phyloP scores from a whole-genome alignment of 1,140 invertebrate species.

The Trachelipus rathkii region DNA sequence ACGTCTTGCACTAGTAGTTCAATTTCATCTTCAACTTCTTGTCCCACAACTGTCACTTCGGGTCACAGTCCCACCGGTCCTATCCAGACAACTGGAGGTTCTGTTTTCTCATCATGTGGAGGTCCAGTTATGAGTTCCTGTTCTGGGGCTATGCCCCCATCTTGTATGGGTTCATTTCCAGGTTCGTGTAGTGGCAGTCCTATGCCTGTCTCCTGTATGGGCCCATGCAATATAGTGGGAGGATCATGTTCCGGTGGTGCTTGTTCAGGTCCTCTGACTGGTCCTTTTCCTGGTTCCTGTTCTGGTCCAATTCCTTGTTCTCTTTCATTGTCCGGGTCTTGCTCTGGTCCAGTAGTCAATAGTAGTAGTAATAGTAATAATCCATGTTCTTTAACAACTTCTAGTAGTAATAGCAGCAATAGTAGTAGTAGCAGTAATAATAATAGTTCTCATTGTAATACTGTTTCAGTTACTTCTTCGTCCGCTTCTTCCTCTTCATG shows the following conservation, averaged over 20 bases:
- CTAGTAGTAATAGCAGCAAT: too few relatives aligned
- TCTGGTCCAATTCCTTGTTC: background rate
- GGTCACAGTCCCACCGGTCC: background rate
- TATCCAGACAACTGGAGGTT: background rate
- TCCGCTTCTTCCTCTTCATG: background rate
- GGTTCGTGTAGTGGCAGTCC: background rate
- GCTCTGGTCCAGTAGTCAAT: background rate
- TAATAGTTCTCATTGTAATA: too few relatives aligned
- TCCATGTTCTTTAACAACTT: too few relatives aligned
- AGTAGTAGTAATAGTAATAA: background rate
- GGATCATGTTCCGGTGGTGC: background rate
- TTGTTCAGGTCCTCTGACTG: background rate
- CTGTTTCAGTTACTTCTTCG: background rate
- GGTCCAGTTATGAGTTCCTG: slow-evolving; percentile 13
- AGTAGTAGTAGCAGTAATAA: too few relatives aligned
- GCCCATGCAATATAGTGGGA: background rate
- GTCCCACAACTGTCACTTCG: background rate
- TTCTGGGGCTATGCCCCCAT: slow-evolving; percentile 21
- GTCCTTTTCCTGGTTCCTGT: background rate
- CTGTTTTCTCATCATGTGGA: background rate
- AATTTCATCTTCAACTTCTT: background rate
- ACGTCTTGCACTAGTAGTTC: background rate
- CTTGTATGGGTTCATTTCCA: background rate
- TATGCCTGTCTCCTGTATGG: background rate
- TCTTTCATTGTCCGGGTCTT: background rate